These are phyloP conservation scores for Xenopus laevis DNA, from an alignment of 2,113 vertebrate species.

Conservation along the genomic window DNA sequence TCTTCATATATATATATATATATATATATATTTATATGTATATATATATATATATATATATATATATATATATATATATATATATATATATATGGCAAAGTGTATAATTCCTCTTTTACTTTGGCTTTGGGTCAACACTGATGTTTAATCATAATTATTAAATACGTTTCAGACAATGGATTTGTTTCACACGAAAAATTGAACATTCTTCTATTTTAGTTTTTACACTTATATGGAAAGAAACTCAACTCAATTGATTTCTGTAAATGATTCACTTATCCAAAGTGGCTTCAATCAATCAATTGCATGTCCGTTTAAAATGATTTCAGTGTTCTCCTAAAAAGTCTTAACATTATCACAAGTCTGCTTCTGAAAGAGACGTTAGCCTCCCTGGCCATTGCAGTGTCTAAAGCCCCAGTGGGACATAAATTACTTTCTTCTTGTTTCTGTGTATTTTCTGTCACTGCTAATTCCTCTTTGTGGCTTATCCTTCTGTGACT, in stretches of 20 bases:
- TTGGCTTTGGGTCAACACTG: neutral
- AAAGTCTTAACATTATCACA: constrained; percentile 23
- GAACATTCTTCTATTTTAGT: neutral
- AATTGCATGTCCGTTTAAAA: constrained; percentile 40
- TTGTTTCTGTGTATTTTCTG: constrained; percentile 56
- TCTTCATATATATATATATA: no score
- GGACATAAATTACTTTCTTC: constrained; percentile 64
- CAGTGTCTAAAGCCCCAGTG: constrained; percentile 59
- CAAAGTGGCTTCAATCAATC: constrained; percentile 35
- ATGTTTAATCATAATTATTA: neutral
- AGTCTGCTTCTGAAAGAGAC: neutral
- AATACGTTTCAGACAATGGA: neutral
- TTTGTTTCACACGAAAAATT: neutral
- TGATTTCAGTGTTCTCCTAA: constrained; percentile 37
- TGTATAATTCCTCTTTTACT: neutral
- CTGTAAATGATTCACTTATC: constrained; percentile 45
- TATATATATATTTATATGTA: no score
- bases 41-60: no score
- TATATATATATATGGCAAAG: no score
- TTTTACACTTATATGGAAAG: constrained; percentile 9
- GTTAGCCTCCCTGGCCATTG: constrained; percentile 45
- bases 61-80: no score
- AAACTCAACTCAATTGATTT: constrained; percentile 33
- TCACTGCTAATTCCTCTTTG: constrained; percentile 71
- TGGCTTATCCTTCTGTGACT: constrained; percentile 75